Percentiles rank a stretch among this genome's conserved stretches.
These are phyloP conservation scores for Mus spicilegus DNA, from an alignment of 2,113 vertebrate species.

Conservation along the genomic window DNA sequence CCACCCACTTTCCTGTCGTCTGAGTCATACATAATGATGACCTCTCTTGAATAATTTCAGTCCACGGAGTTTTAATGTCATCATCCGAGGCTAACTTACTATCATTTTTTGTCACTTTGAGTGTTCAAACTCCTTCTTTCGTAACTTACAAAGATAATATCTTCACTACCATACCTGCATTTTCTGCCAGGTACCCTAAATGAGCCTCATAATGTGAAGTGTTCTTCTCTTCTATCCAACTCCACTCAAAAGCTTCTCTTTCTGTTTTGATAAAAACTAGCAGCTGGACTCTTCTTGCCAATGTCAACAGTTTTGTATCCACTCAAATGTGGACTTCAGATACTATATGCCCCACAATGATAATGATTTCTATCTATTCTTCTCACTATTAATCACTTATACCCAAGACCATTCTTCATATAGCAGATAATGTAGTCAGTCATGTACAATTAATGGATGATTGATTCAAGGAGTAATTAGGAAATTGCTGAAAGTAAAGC, in stretches of 20 bases:
- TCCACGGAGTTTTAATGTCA: not conserved
- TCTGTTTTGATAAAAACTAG: not conserved
- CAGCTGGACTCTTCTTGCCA: not conserved
- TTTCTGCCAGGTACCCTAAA: not conserved
- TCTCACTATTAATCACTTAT: not conserved
- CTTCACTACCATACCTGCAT: not conserved
- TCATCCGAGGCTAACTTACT: not conserved
- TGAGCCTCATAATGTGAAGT: too few species aligned
- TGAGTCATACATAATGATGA: not conserved
- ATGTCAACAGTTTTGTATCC: not conserved
- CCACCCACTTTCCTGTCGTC: not conserved
- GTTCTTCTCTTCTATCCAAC: not conserved
- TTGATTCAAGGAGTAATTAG: not conserved
- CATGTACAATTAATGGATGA: not conserved
- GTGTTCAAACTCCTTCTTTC: not conserved
- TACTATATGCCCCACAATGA: not conserved
- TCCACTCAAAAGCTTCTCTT: not conserved
- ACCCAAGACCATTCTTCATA: not conserved
- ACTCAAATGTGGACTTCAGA: not conserved
- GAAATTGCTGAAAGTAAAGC: not conserved
- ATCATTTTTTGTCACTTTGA: not conserved
- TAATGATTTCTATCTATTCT: not conserved
- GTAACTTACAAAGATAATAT: not conserved
- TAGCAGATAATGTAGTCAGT: not conserved
- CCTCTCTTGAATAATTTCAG: not conserved